Percentiles rank a stretch among this genome's conserved stretches.
Conservation (phyloP, 2,888 invertebrate species). For the Tenthredo scrophulariae region DNA sequence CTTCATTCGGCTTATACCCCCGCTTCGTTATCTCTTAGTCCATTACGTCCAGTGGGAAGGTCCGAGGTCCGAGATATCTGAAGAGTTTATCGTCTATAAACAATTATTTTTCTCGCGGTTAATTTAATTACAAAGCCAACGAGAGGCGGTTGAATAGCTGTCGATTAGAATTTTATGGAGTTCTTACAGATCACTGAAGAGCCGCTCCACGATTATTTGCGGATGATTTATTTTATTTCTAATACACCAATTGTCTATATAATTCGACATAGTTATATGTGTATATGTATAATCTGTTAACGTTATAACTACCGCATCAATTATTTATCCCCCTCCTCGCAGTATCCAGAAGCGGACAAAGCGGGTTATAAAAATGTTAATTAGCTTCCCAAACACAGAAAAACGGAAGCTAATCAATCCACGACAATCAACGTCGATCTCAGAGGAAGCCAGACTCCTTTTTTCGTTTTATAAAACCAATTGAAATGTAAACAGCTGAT, state of each 20-base stretch:
- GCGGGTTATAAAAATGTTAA: not conserved
- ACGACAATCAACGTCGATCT: constrained; percentile 9
- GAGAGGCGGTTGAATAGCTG: constrained; percentile 54
- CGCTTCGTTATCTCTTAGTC: constrained; percentile 33
- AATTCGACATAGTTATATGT: not conserved
- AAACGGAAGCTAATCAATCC: constrained; percentile 29
- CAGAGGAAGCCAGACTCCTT: not conserved
- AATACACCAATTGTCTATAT: not conserved
- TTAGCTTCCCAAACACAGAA: constrained; percentile 7
- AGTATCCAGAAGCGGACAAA: not conserved
- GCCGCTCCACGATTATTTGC: not conserved
- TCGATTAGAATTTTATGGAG: constrained; percentile 57
- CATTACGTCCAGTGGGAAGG: constrained; percentile 41
- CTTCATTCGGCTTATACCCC: constrained; percentile 23
- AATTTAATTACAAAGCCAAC: constrained; percentile 57
- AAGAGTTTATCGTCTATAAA: constrained; percentile 59
- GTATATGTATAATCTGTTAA: not conserved
- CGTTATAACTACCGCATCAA: not conserved
- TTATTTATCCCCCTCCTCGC: not conserved
- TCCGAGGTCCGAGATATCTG: not conserved
- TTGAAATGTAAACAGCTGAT: not conserved
- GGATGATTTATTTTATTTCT: not conserved
- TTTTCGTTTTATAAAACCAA: constrained; percentile 13
- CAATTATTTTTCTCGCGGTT: constrained; percentile 57
- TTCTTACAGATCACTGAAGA: not conserved